A percentile compares a stretch with the other conserved stretches of the same genome.
Evolutionary conservation across 2,888 invertebrate genomes (phyloP).

Genomic region (Morinoia aosen): DNA sequence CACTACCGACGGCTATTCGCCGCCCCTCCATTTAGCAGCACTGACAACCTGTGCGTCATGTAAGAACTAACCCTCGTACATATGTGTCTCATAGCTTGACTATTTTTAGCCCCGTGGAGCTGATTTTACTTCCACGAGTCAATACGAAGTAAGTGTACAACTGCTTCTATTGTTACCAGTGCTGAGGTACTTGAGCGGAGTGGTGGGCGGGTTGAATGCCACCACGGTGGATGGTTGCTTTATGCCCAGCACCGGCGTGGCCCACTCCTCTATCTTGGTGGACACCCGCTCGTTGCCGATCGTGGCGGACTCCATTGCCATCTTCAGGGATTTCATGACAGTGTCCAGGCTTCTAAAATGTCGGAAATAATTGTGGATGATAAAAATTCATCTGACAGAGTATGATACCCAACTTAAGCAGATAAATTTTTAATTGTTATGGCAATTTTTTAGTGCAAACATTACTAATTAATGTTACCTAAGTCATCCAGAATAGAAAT

Average conservation of each 20-base stretch:
- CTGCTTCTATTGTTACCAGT: background rate
- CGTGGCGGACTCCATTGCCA: slow-evolving; percentile 36
- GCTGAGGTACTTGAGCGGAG: slow-evolving; percentile 79
- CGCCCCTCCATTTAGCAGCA: too few species aligned
- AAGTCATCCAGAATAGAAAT: background rate
- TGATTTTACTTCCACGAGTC: too few species aligned
- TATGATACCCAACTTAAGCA: background rate
- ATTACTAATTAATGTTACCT: too few species aligned
- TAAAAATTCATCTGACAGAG: background rate
- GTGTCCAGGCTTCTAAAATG: slow-evolving; percentile 55
- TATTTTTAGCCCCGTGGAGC: too few species aligned
- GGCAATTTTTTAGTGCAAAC: background rate
- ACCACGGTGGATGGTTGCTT: slow-evolving; percentile 50
- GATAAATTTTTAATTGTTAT: background rate
- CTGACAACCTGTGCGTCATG: too few species aligned
- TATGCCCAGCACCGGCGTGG: slow-evolving; percentile 46
- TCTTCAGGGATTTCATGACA: slow-evolving; percentile 42
- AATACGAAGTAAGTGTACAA: background rate
- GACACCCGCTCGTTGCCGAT: background rate
- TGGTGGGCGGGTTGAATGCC: slow-evolving; percentile 70
- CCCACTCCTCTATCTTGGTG: slow-evolving; percentile 54
- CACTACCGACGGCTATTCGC: too few species aligned
- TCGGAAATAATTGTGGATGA: background rate
- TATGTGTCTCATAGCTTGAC: too few species aligned
- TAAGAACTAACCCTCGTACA: too few species aligned